Conservation (phyloP, 2,888 invertebrate genomes). For the Eupelmus urozonus region DNA sequence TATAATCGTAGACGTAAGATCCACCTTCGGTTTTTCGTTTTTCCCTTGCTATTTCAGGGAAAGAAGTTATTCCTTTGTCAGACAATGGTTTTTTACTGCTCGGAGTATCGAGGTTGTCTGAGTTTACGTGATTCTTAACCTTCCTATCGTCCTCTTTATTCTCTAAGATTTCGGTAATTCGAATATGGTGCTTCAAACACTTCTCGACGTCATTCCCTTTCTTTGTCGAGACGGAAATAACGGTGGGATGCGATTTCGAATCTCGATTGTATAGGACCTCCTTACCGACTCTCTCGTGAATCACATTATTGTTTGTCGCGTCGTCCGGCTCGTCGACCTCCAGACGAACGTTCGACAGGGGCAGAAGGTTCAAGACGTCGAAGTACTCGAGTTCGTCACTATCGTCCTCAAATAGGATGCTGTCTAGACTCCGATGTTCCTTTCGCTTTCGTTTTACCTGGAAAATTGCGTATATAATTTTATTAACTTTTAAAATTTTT, state of each 20-base stretch:
- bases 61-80: slow-evolving; percentile 44
- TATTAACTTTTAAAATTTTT: no score
- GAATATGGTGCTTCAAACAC: slow-evolving; percentile 60
- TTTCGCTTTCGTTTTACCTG: slow-evolving; percentile 76
- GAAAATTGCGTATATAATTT: slow-evolving; percentile 29
- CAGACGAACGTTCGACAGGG: slow-evolving; percentile 73
- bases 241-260: slow-evolving; percentile 43
- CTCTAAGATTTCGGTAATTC: slow-evolving; percentile 47
- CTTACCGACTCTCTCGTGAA: slow-evolving; percentile 13
- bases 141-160: slow-evolving; percentile 17
- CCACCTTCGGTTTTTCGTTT: slow-evolving; percentile 15
- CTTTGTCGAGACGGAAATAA: slow-evolving; percentile 57
- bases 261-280: slow-evolving; percentile 24
- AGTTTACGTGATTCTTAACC: slow-evolving; percentile 15
- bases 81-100: neutral
- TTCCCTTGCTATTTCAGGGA: slow-evolving; percentile 44
- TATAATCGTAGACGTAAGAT: neutral
- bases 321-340: slow-evolving; percentile 68
- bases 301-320: slow-evolving; percentile 36
- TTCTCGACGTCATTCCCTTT: slow-evolving; percentile 68
- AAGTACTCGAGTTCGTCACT: slow-evolving; percentile 74
- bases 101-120: neutral
- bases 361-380: slow-evolving; percentile 74
- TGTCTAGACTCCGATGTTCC: slow-evolving; percentile 74
- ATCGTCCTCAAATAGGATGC: slow-evolving; percentile 74